Conservation (phyloP, 1,140 invertebrate species). For the Diuraphis noxia region DNA sequence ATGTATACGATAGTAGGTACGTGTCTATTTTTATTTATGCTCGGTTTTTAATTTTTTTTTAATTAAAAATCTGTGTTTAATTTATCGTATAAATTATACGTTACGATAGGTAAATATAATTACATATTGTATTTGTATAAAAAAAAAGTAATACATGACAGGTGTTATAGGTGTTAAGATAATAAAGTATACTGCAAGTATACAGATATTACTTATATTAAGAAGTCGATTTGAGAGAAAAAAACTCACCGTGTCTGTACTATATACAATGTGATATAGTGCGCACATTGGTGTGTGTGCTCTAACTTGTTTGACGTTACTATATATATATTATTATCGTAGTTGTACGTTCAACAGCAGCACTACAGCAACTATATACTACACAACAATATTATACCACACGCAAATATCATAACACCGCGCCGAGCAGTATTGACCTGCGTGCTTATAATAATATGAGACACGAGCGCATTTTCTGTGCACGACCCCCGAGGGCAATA, state of each 20-base stretch:
- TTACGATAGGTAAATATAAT: neutral
- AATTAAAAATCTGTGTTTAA: neutral
- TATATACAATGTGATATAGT: neutral
- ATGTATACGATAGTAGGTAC: neutral
- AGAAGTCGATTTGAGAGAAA: neutral
- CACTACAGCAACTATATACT: too few relatives aligned
- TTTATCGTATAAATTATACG: too few relatives aligned
- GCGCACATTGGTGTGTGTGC: neutral
- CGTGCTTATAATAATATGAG: constrained; percentile 2
- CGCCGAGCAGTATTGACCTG: neutral
- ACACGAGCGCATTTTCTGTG: neutral
- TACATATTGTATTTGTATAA: neutral
- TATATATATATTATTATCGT: too few relatives aligned
- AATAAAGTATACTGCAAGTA: neutral
- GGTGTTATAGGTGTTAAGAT: neutral
- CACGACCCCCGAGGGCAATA: neutral
- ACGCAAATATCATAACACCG: neutral
- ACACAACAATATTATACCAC: neutral
- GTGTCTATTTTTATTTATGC: neutral
- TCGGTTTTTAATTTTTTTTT: neutral
- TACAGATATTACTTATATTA: neutral
- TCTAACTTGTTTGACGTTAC: neutral
- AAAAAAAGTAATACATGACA: neutral
- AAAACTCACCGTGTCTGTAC: neutral
- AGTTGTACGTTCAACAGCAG: neutral